Percentiles rank a stretch among this genome's conserved stretches.
phyloP scores from a whole-genome alignment of 2,797 vertebrate species.

The Crenichthys baileyi region DNA sequence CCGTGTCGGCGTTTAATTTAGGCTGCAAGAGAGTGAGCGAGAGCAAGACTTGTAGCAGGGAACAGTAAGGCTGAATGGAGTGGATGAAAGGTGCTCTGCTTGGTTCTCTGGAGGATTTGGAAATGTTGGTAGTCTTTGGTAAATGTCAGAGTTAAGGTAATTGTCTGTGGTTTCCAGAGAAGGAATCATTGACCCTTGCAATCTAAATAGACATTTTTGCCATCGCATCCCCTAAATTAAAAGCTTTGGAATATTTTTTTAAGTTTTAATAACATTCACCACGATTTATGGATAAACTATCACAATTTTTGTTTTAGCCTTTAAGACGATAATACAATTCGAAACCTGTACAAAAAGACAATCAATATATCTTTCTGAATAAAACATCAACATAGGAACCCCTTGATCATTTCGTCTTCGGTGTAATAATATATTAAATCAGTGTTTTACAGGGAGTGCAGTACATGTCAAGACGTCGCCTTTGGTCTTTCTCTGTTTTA shows the following conservation, averaged over 20 bases:
- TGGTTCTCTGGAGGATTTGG: background rate
- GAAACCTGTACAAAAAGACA: background rate
- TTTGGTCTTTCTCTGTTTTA: conserved; percentile 20
- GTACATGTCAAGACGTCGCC: too few relatives aligned
- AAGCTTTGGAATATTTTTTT: background rate
- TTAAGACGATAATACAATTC: background rate
- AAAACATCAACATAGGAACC: background rate
- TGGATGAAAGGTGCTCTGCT: background rate
- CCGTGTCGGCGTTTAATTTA: background rate
- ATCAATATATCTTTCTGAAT: background rate
- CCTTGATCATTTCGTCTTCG: background rate
- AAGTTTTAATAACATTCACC: background rate
- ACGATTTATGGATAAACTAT: background rate
- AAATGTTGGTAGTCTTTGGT: background rate
- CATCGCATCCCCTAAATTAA: background rate
- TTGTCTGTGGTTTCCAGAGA: background rate
- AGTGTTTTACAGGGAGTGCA: background rate
- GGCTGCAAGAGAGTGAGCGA: background rate
- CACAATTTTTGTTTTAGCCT: too few relatives aligned
- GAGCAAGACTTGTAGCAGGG: background rate
- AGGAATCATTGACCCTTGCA: background rate
- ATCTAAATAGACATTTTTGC: background rate
- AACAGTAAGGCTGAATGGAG: background rate
- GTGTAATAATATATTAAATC: background rate
- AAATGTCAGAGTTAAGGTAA: background rate